Percentiles rank a stretch among this genome's conserved stretches.
phyloP scores from a whole-genome alignment of 2,888 invertebrate genomes.

The Nephrocerus scutellatus region DNA sequence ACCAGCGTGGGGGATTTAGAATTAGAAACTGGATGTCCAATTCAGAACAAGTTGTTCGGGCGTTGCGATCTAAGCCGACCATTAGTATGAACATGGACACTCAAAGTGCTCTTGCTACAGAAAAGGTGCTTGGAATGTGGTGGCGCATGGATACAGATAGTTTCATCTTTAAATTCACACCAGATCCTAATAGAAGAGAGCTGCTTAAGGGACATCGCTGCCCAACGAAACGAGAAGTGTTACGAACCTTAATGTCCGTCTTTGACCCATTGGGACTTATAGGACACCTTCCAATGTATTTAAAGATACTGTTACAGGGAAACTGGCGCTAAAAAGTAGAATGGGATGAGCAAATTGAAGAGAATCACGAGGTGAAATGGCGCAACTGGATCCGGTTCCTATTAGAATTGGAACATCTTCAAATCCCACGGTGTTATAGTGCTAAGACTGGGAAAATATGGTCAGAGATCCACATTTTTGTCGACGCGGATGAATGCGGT shows the following conservation, averaged over 20 bases:
- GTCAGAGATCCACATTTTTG: slow-evolving; percentile 13
- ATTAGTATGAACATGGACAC: no score
- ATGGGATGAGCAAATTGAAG: slow-evolving; percentile 13
- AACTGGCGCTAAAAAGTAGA: slow-evolving; percentile 9
- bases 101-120: no score
- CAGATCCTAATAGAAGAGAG: no score
- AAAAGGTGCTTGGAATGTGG: slow-evolving; percentile 8
- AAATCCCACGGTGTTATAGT: slow-evolving; percentile 12
- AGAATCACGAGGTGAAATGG: slow-evolving; percentile 5
- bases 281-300: no score
- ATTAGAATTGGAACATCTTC: neutral
- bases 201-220: neutral
- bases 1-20: slow-evolving; percentile 6
- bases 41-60: slow-evolving; percentile 3
- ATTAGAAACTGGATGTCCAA: slow-evolving; percentile 10
- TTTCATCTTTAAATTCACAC: slow-evolving; percentile 6
- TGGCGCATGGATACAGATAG: slow-evolving; percentile 6
- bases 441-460: no score
- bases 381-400: slow-evolving; percentile 4
- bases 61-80: slow-evolving; percentile 1
- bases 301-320: slow-evolving; percentile 14
- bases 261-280: slow-evolving; percentile 9
- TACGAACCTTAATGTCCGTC: slow-evolving; percentile 6
- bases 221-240: slow-evolving; percentile 11
- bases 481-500: slow-evolving; percentile 17